Percentiles rank a stretch among this genome's conserved stretches.
Evolutionary conservation across 2,888 invertebrate species (phyloP).

Genomic region (Baronia brevicornis): DNA sequence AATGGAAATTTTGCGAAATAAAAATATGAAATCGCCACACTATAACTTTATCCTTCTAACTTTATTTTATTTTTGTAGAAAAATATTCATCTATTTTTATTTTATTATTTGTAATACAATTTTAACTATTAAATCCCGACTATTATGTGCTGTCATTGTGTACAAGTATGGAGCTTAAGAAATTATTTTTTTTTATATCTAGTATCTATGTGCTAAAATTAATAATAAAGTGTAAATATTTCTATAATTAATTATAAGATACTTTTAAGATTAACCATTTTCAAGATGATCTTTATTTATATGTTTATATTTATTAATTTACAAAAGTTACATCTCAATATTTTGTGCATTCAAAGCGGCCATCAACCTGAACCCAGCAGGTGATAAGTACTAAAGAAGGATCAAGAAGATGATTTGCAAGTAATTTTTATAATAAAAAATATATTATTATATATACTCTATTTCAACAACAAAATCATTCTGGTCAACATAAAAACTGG

Average conservation of each 20-base stretch:
- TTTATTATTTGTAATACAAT: conserved; percentile 8
- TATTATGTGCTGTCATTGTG: conserved; percentile 14
- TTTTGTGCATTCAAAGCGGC: conserved; percentile 59
- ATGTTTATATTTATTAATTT: conserved; percentile 19
- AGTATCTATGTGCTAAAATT: too few relatives aligned
- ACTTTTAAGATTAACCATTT: conserved; percentile 11
- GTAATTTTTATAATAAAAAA: neutral
- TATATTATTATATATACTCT: neutral
- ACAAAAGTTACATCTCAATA: conserved; percentile 8
- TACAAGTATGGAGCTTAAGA: too few relatives aligned
- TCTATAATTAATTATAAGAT: conserved; percentile 15
- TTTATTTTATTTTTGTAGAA: conserved; percentile 13
- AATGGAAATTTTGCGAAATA: conserved; percentile 4
- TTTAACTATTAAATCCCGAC: conserved; percentile 11
- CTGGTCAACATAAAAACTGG: too few relatives aligned
- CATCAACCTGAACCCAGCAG: conserved; percentile 26
- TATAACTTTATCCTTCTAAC: neutral
- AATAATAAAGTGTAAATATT: conserved; percentile 9
- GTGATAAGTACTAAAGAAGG: conserved; percentile 17
- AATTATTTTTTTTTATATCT: too few relatives aligned
- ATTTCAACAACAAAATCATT: too few relatives aligned
- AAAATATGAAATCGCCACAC: neutral
- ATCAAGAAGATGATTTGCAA: conserved; percentile 8
- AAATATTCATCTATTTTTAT: conserved; percentile 14
- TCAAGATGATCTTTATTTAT: conserved; percentile 10